phyloP scores from a whole-genome alignment of 1,140 invertebrate species.

The Apis laboriosa region DNA sequence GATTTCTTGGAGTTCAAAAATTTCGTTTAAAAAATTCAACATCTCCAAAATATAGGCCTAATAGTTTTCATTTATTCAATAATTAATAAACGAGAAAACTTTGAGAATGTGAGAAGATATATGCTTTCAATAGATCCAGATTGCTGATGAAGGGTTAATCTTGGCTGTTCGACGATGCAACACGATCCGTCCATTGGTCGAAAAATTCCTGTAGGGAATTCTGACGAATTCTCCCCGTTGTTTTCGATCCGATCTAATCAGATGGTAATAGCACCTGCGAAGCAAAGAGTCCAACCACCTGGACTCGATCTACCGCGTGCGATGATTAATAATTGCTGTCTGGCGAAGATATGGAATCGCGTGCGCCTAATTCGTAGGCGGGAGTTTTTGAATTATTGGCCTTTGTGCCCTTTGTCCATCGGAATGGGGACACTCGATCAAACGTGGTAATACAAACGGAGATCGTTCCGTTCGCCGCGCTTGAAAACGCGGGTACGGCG shows the following conservation, averaged over 20 bases:
- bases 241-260: slow-evolving; percentile 50
- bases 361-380: slow-evolving; percentile 45
- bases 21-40: too few species aligned
- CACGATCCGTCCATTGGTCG: neutral
- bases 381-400: slow-evolving; percentile 36
- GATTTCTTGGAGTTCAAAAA: too few species aligned
- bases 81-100: too few species aligned
- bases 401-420: slow-evolving; percentile 26
- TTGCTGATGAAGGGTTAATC: too few species aligned
- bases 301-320: slow-evolving; percentile 45
- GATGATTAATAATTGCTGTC: slow-evolving; percentile 58
- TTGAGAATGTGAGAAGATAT: too few species aligned
- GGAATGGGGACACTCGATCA: neutral
- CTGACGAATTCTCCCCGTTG: neutral
- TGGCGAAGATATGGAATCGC: slow-evolving; percentile 37
- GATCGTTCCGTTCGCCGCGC: neutral
- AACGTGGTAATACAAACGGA: neutral
- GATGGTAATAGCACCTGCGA: slow-evolving; percentile 56
- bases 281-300: slow-evolving; percentile 49
- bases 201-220: neutral
- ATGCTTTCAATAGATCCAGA: too few species aligned
- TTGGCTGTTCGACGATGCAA: neutral
- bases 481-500: neutral
- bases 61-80: too few species aligned
- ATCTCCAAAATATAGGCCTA: too few species aligned